Conservation (phyloP, 2,113 vertebrate genomes). For the Myocastor coypus region DNA sequence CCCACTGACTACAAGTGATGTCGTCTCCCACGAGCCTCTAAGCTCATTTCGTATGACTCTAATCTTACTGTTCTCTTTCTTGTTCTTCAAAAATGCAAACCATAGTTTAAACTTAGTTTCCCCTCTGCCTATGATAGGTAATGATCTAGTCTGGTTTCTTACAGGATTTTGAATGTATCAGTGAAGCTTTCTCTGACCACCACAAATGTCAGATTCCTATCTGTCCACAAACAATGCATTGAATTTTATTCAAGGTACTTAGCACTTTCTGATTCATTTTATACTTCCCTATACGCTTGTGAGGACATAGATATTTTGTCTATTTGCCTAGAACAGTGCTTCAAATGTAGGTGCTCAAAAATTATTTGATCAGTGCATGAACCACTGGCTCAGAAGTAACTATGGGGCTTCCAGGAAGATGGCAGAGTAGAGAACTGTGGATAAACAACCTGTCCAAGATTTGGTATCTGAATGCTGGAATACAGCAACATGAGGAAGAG, state of each 20-base stretch:
- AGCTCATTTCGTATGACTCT: conserved; percentile 21
- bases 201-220: neutral
- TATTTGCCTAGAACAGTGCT: conserved; percentile 48
- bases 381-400: neutral
- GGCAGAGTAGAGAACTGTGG: neutral
- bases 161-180: neutral
- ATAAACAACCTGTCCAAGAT: neutral
- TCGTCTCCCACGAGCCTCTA: neutral
- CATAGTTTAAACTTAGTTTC: conserved; percentile 25
- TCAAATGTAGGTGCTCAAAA: conserved; percentile 14
- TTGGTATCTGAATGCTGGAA: neutral
- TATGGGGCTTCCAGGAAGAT: neutral
- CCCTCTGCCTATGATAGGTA: neutral
- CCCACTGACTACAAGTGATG: neutral
- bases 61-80: neutral
- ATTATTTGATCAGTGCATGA: conserved; percentile 4
- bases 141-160: neutral
- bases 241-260: conserved; percentile 8
- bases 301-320: neutral
- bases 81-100: conserved; percentile 27
- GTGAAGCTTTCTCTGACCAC: neutral
- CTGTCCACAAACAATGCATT: neutral
- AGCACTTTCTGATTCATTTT: conserved; percentile 38
- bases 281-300: neutral
- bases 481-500: neutral